Evolutionary conservation across 1,140 invertebrate species (phyloP).

Genomic region (Pogonomyrmex barbatus): DNA sequence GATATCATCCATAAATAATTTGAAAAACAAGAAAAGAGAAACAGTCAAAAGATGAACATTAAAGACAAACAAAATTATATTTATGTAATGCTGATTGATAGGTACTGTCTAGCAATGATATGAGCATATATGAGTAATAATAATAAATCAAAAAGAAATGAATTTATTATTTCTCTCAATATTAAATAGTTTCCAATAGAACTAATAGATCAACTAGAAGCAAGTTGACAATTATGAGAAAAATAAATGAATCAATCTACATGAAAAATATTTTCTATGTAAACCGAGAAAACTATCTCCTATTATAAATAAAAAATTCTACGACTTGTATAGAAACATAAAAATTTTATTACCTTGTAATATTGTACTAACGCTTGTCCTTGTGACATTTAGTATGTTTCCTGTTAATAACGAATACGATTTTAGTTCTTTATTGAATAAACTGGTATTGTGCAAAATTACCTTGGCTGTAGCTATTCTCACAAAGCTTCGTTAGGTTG

Average conservation of each 20-base stretch:
- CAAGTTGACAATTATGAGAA: background rate
- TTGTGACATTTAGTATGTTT: slow-evolving; percentile 60
- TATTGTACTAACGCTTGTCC: slow-evolving; percentile 61
- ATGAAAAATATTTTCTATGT: background rate
- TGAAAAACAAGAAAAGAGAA: too few relatives aligned
- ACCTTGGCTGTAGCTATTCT: slow-evolving; percentile 38
- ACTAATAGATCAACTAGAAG: background rate
- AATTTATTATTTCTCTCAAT: background rate
- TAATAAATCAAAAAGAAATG: too few relatives aligned
- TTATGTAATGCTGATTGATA: too few relatives aligned
- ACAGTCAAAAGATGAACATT: too few relatives aligned
- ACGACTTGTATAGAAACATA: background rate
- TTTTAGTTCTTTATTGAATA: slow-evolving; percentile 18
- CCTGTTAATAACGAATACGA: slow-evolving; percentile 58
- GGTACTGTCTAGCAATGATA: too few relatives aligned
- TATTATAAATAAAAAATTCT: background rate
- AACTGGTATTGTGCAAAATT: slow-evolving; percentile 22
- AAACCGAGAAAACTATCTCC: background rate
- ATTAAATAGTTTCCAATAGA: background rate
- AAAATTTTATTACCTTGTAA: slow-evolving; percentile 73
- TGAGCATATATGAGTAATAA: too few relatives aligned
- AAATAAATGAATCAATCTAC: background rate
- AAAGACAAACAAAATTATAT: too few relatives aligned
- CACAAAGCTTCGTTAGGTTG: slow-evolving; percentile 20
- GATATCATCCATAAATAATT: too few relatives aligned